Base-by-base conservation (phyloP, 2,113 vertebrate species). In the Calyptomena viridis region DNA sequence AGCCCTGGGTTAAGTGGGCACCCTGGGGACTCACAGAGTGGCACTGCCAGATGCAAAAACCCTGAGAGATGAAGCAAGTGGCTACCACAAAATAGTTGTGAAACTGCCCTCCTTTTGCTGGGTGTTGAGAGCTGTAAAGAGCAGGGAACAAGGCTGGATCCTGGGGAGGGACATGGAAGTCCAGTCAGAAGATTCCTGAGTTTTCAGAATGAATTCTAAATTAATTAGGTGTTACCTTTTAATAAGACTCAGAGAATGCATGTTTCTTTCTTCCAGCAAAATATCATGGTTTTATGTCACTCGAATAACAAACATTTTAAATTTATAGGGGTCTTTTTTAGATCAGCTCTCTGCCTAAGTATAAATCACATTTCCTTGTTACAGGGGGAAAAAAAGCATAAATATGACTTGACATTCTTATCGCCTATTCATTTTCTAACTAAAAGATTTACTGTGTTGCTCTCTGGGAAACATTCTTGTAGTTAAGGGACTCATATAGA, bases 371-470 rank as follows among this genome's bases (percentile, higher is more conserved):
- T 63, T 73, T 90, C 82, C 75, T 96, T 2, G 2, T 80, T 96
- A 52, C 35, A 87, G 64, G 75, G 72, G 68, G 83, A 62, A 94
- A 92, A 93, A 92, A 83, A 16, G 2, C 71, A 92, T 94, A 97
- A 95, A 94, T 92, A 94, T 87, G 76, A 89, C 73, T 96, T 92
- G 92, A 79, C 83, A 91, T 83, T 77, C 90, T 97, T 97, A 97
- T 97, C 95, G 96, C 76, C 66, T 91, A 90, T 52, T 56, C 56
- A 68, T 8, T 90, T 93, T 81, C 46, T 78, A 77, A 11, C 42
- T 39, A 46, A 58, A 87, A 97, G 92, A 97, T 97, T 97, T 97
- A 97, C 42, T 52, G 33, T 39, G 28, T 28, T 72, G 47, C 52
- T 85, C 46, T 49, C 30, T 93, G 95, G 95, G 92, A 95, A 96